Evolutionary conservation across 2,888 invertebrate species (phyloP), one percentile per base, ranked within the genome.

Genomic region (Trisateles emortualis): DNA sequence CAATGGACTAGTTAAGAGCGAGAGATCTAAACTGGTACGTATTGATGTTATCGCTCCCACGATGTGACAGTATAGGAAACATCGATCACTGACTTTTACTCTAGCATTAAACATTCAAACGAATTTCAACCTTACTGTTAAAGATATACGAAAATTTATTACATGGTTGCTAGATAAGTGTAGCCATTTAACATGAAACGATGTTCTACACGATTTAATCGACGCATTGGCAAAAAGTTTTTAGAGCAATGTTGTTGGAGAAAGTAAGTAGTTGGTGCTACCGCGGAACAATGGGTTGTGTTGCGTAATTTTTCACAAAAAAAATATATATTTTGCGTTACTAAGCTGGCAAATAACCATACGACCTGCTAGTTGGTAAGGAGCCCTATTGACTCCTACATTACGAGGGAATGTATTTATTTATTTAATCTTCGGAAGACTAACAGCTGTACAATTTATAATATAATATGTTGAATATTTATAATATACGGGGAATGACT

Each of bases 31-130:
- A 68, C 63, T 57, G 51, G 62, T 62, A 63, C 51, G 49, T 67
- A 65, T 68, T 54, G 65, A 66, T 67, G 64, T 39, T 64, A 68
- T 69, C 65, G 57, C 61, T 66, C 53, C 59, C 48, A 64, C 60
- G 46, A 53, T 47, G 60, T 55, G 62, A 66, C 62, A 72, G 57
- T 53, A 30, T 60, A 67, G 77, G 66, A 72, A 70, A 74, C 77
- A 72, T 76, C 65, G 64, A 73, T 76, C 74, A 74, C 67, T 54
- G 54, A 68, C 71, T 64, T 64, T 63, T 65, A 71, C 65, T 60
- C 40, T 24, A 45, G 47, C 48, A 56, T 38, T 47, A 45, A 52
- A 51, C 51, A n/a, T n/a, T n/a, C n/a, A 43, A 38, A 53, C 33
- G 30, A 66, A 53, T 58, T 51, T 58, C 19, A 49, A 55, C 71